Percentiles rank a stretch among this genome's conserved stretches.
Evolutionary conservation across 2,797 vertebrate genomes (phyloP).

Genomic region (Avahi laniger): DNA sequence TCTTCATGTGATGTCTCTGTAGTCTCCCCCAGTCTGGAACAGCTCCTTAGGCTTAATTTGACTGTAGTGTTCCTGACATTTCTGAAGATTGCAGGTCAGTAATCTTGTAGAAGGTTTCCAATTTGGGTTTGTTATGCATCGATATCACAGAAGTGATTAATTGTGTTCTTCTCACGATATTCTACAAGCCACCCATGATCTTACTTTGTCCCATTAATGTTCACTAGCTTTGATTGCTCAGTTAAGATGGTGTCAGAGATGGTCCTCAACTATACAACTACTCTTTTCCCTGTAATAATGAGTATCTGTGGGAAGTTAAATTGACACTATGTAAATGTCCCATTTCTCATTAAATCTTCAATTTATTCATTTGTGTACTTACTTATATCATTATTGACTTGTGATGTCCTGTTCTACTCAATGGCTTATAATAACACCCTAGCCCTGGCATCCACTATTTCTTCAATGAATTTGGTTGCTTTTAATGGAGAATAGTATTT

Average conservation of each 20-base stretch:
- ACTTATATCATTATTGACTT: not conserved
- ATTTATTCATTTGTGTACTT: not conserved
- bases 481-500: not conserved
- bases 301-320: not conserved
- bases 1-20: not conserved
- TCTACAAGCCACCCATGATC: accelerated
- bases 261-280: not conserved
- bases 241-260: not conserved
- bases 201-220: not conserved
- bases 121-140: not conserved
- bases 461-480: not conserved
- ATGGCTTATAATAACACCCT: not conserved
- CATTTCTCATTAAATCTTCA: not conserved
- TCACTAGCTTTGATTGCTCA: not conserved
- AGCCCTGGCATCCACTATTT: not conserved
- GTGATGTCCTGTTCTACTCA: not conserved
- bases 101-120: not conserved
- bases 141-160: not conserved
- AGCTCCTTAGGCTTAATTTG: not conserved
- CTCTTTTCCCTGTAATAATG: not conserved
- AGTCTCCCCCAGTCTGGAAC: not conserved
- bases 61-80: not conserved
- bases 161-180: not conserved
- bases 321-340: not conserved
- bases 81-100: not conserved